phyloP scores from a whole-genome alignment of 1,140 invertebrate genomes.

The Alviniconcha marisindica region DNA sequence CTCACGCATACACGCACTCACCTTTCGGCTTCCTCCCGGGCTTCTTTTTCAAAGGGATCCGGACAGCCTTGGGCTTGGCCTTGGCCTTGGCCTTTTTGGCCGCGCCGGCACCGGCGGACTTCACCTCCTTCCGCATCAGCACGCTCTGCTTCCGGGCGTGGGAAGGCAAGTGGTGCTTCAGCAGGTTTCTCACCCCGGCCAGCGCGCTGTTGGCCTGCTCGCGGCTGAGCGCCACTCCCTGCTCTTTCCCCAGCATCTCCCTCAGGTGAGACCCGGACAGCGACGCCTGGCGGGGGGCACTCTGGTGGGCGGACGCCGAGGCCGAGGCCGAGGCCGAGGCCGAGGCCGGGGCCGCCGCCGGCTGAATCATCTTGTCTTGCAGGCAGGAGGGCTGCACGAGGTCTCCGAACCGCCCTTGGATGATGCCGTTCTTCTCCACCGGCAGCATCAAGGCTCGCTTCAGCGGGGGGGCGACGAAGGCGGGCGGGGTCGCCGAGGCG shows the following conservation, averaged over 20 bases:
- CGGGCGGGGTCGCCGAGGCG: neutral
- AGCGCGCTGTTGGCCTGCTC: neutral
- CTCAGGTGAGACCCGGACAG: neutral
- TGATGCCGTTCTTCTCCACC: slow-evolving; percentile 48
- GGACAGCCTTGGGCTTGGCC: neutral
- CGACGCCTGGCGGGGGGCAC: neutral
- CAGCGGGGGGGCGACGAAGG: neutral
- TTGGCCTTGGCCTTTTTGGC: neutral
- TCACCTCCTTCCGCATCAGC: neutral
- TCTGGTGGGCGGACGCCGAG: neutral
- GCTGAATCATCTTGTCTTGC: neutral
- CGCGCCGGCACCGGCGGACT: neutral
- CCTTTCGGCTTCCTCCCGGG: neutral
- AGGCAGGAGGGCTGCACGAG: neutral
- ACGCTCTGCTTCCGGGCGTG: slow-evolving; percentile 8
- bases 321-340: neutral
- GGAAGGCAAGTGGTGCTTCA: neutral
- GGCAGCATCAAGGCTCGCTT: slow-evolving; percentile 20
- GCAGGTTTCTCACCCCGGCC: neutral
- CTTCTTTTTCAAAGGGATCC: neutral
- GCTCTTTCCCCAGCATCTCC: neutral
- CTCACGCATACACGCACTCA: neutral
- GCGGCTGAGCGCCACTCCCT: neutral
- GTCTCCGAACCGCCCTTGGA: slow-evolving; percentile 33
- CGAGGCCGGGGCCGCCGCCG: neutral